These are phyloP conservation scores for Onychomys leucogaster DNA, from an alignment of 2,797 vertebrate species.

Conservation along the genomic window DNA sequence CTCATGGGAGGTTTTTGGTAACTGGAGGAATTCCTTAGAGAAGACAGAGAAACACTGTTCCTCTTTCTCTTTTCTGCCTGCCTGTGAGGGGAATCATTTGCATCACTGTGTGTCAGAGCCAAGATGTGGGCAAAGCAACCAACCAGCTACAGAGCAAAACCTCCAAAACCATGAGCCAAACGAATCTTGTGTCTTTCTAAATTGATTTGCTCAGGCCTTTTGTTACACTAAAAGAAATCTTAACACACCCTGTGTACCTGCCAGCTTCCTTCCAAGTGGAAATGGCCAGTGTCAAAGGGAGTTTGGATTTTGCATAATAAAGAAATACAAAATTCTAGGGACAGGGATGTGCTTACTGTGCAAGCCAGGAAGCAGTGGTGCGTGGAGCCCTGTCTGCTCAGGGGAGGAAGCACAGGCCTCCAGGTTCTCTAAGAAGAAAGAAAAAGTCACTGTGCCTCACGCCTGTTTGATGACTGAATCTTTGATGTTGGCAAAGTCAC, in stretches of 20 bases:
- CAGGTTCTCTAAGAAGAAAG: neutral
- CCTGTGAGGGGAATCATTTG: neutral
- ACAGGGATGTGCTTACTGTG: neutral
- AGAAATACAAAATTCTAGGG: neutral
- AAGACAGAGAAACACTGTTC: no score
- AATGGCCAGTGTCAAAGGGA: neutral
- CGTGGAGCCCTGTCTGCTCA: neutral
- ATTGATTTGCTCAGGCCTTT: neutral
- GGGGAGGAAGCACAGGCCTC: neutral
- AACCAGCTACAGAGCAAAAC: neutral
- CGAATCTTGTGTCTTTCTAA: neutral
- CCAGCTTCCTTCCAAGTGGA: neutral
- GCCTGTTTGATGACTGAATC: neutral
- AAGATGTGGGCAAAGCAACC: neutral
- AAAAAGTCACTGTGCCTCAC: neutral
- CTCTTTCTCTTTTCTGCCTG: neutral
- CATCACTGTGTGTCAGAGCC: neutral
- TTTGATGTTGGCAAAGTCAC: neutral
- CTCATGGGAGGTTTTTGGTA: neutral
- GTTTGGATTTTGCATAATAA: neutral
- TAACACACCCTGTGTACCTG: neutral
- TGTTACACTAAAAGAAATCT: neutral
- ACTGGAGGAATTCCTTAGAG: neutral
- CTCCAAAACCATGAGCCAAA: neutral
- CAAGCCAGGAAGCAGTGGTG: neutral